Conservation (phyloP, 2,797 vertebrate genomes). For the Pygocentrus nattereri region DNA sequence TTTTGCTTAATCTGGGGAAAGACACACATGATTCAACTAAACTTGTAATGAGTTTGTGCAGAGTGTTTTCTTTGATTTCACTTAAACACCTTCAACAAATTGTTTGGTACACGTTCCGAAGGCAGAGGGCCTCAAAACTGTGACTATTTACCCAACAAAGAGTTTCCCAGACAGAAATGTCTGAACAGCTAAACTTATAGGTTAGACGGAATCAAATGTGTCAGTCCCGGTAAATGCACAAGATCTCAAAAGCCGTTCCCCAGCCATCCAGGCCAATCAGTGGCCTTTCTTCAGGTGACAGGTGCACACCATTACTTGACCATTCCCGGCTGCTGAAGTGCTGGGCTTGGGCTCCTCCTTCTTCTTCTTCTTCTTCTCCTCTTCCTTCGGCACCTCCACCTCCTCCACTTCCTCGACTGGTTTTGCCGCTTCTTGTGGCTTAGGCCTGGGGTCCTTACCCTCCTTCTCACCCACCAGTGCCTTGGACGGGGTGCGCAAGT, state of each 20-base stretch:
- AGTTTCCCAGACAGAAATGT: background rate
- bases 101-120: background rate
- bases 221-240: constrained; percentile 18
- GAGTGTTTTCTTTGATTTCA: constrained; percentile 14
- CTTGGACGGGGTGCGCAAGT: constrained; percentile 83
- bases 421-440: constrained; percentile 70
- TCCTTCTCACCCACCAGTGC: constrained; percentile 75
- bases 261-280: background rate
- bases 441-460: constrained; percentile 71
- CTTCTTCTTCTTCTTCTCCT: constrained; percentile 57
- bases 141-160: background rate
- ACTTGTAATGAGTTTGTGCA: background rate
- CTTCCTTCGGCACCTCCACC: constrained; percentile 61
- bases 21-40: constrained; percentile 1
- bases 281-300: constrained; percentile 79
- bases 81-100: background rate
- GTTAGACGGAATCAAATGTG: background rate
- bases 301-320: constrained; percentile 74
- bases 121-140: background rate
- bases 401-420: constrained; percentile 59
- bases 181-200: background rate
- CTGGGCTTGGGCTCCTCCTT: constrained; percentile 70
- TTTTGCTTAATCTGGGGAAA: background rate
- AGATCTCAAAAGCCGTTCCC: background rate
- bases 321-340: constrained; percentile 62